Evolutionary conservation across 2,888 invertebrate genomes (phyloP), one percentile per base, ranked within the genome.

Genomic region (Stenotaenia linearis): DNA sequence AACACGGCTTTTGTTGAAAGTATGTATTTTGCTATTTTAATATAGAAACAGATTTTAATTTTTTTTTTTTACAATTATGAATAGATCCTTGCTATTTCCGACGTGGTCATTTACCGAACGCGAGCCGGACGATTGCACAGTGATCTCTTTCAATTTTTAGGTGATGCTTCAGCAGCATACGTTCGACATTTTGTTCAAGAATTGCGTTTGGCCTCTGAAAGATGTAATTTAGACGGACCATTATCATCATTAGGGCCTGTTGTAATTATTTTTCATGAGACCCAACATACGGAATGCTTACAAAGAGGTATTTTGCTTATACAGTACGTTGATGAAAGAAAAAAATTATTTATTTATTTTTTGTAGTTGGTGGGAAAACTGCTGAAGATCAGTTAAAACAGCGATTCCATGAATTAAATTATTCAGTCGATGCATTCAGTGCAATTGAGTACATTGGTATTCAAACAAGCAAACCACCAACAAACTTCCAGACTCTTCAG

Each of bases 61-160:
- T n/a, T 37, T 80, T 76, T 80, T 79, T 84, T 82, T n/a, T 80
- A 89, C n/a, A n/a, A n/a, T n/a, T n/a, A n/a, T n/a, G n/a, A n/a
- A n/a, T n/a, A n/a, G 89, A 90, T 94, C 78, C 87, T 94, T n/a
- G 93, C 93, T 5, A 90, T 94, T 78, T 93, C 93, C 2, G 94
- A 94, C 86, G 89, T 94, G 81, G 90, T 93, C 0, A 90, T 94
- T 76, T 94, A 92, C 85, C 88, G 92, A 79, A 93, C 93, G 10
- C 88, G 91, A 80, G 91, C 93, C 0, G 93, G 93, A 84, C 88
- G 93, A 77, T 85, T 94, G 50, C 92, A 92, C 84, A 89, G 90
- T 81, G 93, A 94, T 85, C 89, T 94, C 89, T 93, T 91, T 84
- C 90, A 90, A 69, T 94, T 94, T 86, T 87, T 94, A 79, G 92